A percentile compares a stretch with the other conserved stretches of the same genome.
phyloP scores from a whole-genome alignment of 2,888 invertebrate species.

The Coronaproctus castanopsis region DNA sequence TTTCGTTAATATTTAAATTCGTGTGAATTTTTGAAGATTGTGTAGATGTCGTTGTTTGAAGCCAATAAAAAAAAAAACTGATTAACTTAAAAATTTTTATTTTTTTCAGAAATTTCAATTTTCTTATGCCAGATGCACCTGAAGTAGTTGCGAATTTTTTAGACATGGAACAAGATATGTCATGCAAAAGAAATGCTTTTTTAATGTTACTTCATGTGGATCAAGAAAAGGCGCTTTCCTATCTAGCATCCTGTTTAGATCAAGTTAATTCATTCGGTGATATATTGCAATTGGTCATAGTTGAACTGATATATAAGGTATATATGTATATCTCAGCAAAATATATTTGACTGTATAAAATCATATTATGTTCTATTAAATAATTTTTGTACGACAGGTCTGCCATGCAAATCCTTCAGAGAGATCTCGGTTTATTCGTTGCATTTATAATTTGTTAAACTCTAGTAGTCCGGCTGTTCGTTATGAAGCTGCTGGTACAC shows the following conservation, averaged over 20 bases:
- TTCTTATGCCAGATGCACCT: slow-evolving; percentile 95
- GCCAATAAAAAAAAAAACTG: too few species aligned
- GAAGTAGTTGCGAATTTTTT: slow-evolving; percentile 86
- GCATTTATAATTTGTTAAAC: slow-evolving; percentile 92
- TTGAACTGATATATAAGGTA: slow-evolving; percentile 96
- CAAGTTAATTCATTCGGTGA: slow-evolving; percentile 89
- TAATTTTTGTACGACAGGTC: slow-evolving; percentile 44
- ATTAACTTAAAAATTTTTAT: too few species aligned
- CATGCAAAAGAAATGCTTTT: slow-evolving; percentile 96
- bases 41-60: too few species aligned
- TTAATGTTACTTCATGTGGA: slow-evolving; percentile 96
- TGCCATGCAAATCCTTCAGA: slow-evolving; percentile 93
- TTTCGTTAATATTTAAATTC: too few species aligned
- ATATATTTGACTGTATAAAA: background rate
- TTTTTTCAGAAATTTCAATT: slow-evolving; percentile 71
- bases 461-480: slow-evolving; percentile 89
- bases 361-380: background rate
- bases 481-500: slow-evolving; percentile 95
- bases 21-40: too few species aligned
- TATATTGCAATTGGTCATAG: slow-evolving; percentile 92
- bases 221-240: slow-evolving; percentile 78
- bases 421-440: slow-evolving; percentile 89
- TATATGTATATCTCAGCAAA: slow-evolving; percentile 1
- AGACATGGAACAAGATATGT: slow-evolving; percentile 95
- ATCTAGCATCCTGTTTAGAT: slow-evolving; percentile 80